These are phyloP conservation scores for Aegotheles bennettii DNA, from an alignment of 2,113 vertebrate species.

Conservation along the genomic window DNA sequence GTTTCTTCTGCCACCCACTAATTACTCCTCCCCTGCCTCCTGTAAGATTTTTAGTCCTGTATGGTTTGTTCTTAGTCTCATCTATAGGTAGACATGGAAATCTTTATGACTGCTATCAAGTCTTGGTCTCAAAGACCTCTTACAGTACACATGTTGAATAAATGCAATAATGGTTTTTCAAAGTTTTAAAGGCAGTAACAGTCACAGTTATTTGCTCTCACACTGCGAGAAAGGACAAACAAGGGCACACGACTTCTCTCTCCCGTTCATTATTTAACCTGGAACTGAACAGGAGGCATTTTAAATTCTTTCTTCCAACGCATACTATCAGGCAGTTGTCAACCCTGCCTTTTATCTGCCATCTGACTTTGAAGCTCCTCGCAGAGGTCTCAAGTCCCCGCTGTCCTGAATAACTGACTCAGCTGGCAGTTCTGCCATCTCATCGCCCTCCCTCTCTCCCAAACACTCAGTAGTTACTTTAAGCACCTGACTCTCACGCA, in stretches of 20 bases:
- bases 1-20: not conserved
- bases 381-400: not conserved
- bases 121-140: not conserved
- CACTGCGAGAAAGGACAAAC: not conserved
- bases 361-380: not conserved
- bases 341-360: not conserved
- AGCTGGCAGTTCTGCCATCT: not conserved
- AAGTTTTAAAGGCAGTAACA: not conserved
- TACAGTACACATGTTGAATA: not conserved
- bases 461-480: not conserved
- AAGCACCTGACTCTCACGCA: not conserved
- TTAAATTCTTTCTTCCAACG: not conserved
- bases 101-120: not conserved
- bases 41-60: not conserved
- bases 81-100: not conserved
- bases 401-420: not conserved
- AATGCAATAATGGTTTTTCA: not conserved
- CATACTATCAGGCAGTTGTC: not conserved
- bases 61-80: not conserved
- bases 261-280: not conserved
- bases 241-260: fast-evolving
- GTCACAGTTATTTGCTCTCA: not conserved
- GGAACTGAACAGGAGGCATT: not conserved
- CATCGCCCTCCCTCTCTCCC: not conserved
- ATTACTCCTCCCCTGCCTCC: not conserved